Evolutionary conservation across 1,140 invertebrate genomes (phyloP), one percentile per base, ranked within the genome.

Genomic region (Diploscapter pachys): DNA sequence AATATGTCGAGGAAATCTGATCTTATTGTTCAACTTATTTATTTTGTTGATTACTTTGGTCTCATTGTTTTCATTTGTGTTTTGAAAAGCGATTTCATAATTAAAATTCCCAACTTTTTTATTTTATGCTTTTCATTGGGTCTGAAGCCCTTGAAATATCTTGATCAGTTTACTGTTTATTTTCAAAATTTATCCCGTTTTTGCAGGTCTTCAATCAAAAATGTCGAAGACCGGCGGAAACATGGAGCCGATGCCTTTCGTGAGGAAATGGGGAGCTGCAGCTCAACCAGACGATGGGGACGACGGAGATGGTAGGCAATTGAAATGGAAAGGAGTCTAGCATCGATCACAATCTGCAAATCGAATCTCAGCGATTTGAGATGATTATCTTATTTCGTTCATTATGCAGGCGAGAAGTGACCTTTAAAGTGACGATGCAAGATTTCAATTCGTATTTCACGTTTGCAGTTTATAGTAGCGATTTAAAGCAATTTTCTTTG

Each of bases 171-270:
- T 54, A 49, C 52, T 69, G 52, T 53, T 31, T 54, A 71, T 63
- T 70, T n/a, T 11, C 11, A 6, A 11, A 50, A 11, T 66, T 71
- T 71, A 59, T 54, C 8, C 6, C 51, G 63, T 48, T 64, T 5
- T 6, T 64, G 13, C 63, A 5, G 6, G 56, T 63, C 57, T 61
- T 3, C 11, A 9, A 53, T 71, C 51, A 49, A 55, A 68, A 67
- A 74, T 74, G 73, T 64, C 63, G 31, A 78, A 70, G 57, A 80
- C 82, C 52, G 82, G 82, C 8, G 82, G 80, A 8, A 83, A 83
- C 65, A 78, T 71, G 8, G 82, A 83, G 69, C 82, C 82, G 4
- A 83, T 83, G 83, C 80, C 83, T 54, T 83, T 83, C 67, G 68
- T 84, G 3, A 77, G 82, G 4, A 80, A 82, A 70, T 83, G 77